Evolutionary conservation across 2,888 invertebrate genomes (phyloP), one percentile per base, ranked within the genome.

Genomic region (Rambutsinella grinnellia): DNA sequence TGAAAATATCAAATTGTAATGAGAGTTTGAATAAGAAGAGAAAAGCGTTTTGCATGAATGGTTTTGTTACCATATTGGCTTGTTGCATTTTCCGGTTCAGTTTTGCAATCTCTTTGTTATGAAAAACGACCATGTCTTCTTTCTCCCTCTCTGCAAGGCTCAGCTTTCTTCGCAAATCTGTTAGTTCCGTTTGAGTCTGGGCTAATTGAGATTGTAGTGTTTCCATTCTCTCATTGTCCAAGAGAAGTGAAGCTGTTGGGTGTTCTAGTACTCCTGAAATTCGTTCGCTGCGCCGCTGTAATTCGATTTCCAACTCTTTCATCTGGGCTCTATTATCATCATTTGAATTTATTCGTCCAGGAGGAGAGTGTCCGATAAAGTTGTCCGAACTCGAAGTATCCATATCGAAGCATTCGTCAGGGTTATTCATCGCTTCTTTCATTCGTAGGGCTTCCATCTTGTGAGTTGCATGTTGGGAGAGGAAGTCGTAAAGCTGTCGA

Each of bases 51-150:
- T 13, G 15, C 19, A 10, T 49, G 49, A 49, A 13, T 13, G 6
- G 3, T 49, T 49, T 49, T 49, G 49, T 19, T 60, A 72, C 72
- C 26, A 65, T 72, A 24, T 10, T 65, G 2, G 60, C 44, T 27
- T 72, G 65, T 46, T 72, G 72, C 8, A 66, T 58, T 62, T 53
- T 72, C 26, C 58, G 19, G 23, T 76, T 76, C 26, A 76, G 36
- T 19, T 47, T 61, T 1, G 65, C 65, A 17, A 76, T 54, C 21
- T 76, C 66, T 17, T 66, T n/a, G 19, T 70, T n/a, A 17, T 76
- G 65, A n/a, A 54, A n/a, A 15, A 66, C 65, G 0, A 23, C 36
- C 8, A 66, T 13, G 21, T 70, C 76, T 24, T 65, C 54, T 24
- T 76, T 76, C 21, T 76, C 66, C n/a, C 36, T 19, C n/a, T 70